Conservation (phyloP, 2,888 invertebrate species). For the Trichogramma dendrolimi region DNA sequence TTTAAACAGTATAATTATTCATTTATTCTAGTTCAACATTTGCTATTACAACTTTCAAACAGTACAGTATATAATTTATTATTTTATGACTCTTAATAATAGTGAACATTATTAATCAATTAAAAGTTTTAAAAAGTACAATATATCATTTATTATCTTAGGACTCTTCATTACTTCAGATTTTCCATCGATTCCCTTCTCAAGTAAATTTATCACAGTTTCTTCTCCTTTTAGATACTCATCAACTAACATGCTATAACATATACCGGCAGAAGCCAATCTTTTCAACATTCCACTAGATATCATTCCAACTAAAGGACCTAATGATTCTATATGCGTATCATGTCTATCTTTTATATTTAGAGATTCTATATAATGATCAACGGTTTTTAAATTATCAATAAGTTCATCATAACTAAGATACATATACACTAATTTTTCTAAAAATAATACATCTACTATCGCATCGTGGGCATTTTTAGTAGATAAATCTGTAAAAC, state of each 20-base stretch:
- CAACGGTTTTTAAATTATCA: background rate
- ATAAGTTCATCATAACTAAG: background rate
- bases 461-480: constrained; percentile 22
- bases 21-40: too few species aligned
- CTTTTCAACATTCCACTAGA: background rate
- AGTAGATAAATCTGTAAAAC: constrained; percentile 2
- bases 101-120: too few species aligned
- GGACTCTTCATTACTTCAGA: too few species aligned
- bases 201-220: constrained; percentile 1
- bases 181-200: background rate
- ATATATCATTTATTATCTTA: too few species aligned
- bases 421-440: constrained; percentile 17
- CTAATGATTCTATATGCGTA: background rate
- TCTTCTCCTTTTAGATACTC: background rate
- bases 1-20: too few species aligned
- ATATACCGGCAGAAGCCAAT: constrained; percentile 1
- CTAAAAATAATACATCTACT: constrained; percentile 17
- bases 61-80: too few species aligned
- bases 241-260: background rate
- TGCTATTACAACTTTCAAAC: too few species aligned
- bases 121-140: too few species aligned
- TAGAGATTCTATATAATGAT: background rate
- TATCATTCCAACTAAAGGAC: background rate
- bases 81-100: too few species aligned
- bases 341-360: background rate